Percentiles rank a stretch among this genome's conserved stretches.
These are phyloP conservation scores for Eira barbara DNA, from an alignment of 2,113 vertebrate genomes.

Conservation along the genomic window DNA sequence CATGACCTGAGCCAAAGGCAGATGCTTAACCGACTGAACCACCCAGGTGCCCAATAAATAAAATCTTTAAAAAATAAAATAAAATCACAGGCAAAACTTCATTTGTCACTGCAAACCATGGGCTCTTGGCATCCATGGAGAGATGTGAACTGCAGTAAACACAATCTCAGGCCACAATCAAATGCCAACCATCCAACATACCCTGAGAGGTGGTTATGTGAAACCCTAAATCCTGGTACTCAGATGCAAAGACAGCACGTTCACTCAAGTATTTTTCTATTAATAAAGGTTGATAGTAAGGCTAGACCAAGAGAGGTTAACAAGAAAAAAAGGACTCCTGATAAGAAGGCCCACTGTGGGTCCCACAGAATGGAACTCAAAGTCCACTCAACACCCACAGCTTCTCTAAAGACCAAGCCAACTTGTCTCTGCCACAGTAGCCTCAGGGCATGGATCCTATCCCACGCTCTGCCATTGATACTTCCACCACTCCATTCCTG, in stretches of 20 bases:
- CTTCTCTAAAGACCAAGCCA: neutral
- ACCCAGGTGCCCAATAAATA: too few species aligned
- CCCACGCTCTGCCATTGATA: neutral
- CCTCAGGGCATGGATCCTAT: neutral
- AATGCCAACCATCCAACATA: neutral
- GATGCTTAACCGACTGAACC: too few species aligned
- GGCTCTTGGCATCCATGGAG: neutral
- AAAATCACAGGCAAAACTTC: neutral
- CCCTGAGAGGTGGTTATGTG: neutral
- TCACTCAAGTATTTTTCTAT: neutral
- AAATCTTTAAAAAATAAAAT: neutral
- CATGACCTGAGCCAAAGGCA: too few species aligned
- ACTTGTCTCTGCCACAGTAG: neutral
- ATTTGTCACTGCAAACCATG: neutral
- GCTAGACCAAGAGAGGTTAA: neutral
- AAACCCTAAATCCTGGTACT: neutral
- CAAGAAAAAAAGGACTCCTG: neutral
- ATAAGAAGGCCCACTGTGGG: neutral
- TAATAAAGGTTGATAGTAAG: neutral
- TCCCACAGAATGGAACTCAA: neutral
- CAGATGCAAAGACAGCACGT: neutral
- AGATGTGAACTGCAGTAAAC: neutral
- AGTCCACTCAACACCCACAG: neutral
- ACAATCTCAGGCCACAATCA: neutral
- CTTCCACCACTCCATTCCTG: neutral